Percentiles rank a stretch among this genome's conserved stretches.
Evolutionary conservation across 92 coral and sea anemone genomes (phyloP).

Genomic region (Phenganax stokvisi): DNA sequence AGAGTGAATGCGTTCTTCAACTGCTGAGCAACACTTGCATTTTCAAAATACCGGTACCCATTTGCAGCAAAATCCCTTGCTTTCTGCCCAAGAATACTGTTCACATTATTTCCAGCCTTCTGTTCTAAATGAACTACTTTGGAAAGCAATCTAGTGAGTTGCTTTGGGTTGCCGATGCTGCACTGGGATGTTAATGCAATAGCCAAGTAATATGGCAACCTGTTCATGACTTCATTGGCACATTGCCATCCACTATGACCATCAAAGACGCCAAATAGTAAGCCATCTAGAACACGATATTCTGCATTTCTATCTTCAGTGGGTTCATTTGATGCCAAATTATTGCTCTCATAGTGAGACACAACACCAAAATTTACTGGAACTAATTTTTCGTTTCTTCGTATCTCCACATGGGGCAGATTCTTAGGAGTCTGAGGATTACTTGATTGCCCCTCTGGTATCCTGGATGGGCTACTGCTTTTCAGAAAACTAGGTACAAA

Average conservation of each 20-base stretch:
- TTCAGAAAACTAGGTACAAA: slow-evolving; percentile 35
- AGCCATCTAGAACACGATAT: slow-evolving; percentile 59
- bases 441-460: slow-evolving; percentile 10
- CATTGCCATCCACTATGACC: slow-evolving; percentile 99
- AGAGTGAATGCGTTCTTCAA: slow-evolving; percentile 77
- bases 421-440: slow-evolving; percentile 10
- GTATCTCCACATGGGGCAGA: slow-evolving; percentile 36
- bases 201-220: slow-evolving; percentile 83
- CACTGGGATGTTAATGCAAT: slow-evolving; percentile 59
- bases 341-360: slow-evolving; percentile 79
- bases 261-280: slow-evolving; percentile 84
- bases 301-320: slow-evolving; percentile 84
- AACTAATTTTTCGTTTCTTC: slow-evolving; percentile 64
- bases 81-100: slow-evolving; percentile 2
- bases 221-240: slow-evolving; percentile 76
- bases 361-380: slow-evolving; percentile 76
- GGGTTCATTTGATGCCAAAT: slow-evolving; percentile 81
- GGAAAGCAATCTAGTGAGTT: slow-evolving; percentile 9
- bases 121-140: neutral
- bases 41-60: slow-evolving; percentile 26
- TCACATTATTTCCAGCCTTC: neutral
- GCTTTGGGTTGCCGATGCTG: slow-evolving; percentile 44
- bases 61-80: slow-evolving; percentile 9
- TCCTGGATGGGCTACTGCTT: neutral
- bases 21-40: slow-evolving; percentile 54